Conservation (phyloP, 1,140 invertebrate species). For the Mya arenaria region DNA sequence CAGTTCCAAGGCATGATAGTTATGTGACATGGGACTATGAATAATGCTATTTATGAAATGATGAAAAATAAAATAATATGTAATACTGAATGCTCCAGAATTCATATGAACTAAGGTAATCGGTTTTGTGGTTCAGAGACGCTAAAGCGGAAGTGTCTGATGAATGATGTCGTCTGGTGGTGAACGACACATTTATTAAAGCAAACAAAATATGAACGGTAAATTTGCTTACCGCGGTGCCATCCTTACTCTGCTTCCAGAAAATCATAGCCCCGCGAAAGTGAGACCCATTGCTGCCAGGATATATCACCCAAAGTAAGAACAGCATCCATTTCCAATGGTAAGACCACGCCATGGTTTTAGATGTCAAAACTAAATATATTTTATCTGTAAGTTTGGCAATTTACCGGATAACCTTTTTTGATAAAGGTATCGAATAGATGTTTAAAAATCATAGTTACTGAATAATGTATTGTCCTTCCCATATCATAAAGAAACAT, state of each 20-base stretch:
- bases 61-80: neutral
- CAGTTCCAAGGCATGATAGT: too few species aligned
- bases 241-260: neutral
- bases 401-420: too few species aligned
- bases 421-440: too few species aligned
- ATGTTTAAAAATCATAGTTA: too few species aligned
- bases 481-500: too few species aligned
- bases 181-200: neutral
- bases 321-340: too few species aligned
- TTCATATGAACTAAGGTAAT: neutral
- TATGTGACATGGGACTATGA: too few species aligned
- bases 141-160: neutral
- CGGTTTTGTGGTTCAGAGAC: neutral
- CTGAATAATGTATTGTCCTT: too few species aligned
- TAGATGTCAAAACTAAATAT: too few species aligned
- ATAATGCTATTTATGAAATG: neutral
- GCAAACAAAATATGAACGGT: neutral
- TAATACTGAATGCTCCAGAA: neutral
- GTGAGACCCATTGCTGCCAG: neutral
- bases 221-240: neutral
- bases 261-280: slow-evolving; percentile 18
- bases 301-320: too few species aligned
- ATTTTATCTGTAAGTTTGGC: too few species aligned
- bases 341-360: too few species aligned
- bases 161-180: neutral